Conservation (phyloP, 2,797 vertebrate genomes). For the Coccyzus lansbergi region DNA sequence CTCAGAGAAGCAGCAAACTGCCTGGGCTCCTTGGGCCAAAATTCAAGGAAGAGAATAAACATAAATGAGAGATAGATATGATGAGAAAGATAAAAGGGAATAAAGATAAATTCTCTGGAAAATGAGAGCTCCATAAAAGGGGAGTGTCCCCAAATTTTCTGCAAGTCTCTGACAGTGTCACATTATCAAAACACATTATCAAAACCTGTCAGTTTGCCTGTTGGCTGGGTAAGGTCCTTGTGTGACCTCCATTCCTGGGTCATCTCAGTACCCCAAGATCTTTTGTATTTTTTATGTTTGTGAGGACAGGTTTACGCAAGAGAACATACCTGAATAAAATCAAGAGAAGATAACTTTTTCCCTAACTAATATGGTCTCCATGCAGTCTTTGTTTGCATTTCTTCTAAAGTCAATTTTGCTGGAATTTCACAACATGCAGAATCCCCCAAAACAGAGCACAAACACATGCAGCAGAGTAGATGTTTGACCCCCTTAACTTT, state of each 20-base stretch:
- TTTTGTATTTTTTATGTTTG: not conserved
- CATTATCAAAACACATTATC: not conserved
- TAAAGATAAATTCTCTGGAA: too few relatives aligned
- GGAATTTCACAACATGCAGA: not conserved
- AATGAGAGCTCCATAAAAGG: not conserved
- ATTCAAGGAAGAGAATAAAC: not conserved
- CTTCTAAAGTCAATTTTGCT: not conserved
- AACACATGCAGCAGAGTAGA: not conserved
- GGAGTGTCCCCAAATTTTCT: not conserved
- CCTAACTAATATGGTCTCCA: not conserved
- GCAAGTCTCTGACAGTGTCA: not conserved
- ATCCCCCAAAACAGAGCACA: not conserved
- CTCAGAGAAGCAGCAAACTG: not conserved
- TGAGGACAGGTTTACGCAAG: not conserved
- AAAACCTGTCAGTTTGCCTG: not conserved
- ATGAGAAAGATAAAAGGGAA: too few relatives aligned
- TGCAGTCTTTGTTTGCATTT: fast-evolving
- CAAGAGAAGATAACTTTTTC: not conserved
- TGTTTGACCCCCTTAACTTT: constrained; percentile 18
- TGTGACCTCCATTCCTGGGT: not conserved
- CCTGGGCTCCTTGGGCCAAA: not conserved
- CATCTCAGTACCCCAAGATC: not conserved
- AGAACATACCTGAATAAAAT: not conserved
- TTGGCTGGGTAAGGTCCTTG: not conserved
- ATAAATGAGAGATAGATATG: too few relatives aligned